A percentile compares a stretch with the other conserved stretches of the same genome.
Evolutionary conservation across 2,888 invertebrate genomes (phyloP).

Genomic region (Magallana nippona): DNA sequence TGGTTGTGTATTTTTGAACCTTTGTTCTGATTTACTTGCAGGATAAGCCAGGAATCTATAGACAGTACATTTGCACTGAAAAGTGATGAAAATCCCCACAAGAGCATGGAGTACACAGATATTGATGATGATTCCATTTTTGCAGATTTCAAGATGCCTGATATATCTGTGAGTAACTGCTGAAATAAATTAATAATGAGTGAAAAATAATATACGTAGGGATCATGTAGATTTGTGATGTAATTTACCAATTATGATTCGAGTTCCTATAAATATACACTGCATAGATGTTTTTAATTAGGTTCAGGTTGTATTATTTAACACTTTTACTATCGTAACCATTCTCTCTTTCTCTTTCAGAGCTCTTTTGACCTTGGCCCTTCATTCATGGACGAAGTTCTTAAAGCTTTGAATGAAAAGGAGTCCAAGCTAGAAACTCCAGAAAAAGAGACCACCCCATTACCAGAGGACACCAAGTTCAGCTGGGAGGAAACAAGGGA

Average conservation of each 20-base stretch:
- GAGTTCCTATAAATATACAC: not conserved
- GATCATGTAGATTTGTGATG: too few relatives aligned
- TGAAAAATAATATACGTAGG: too few relatives aligned
- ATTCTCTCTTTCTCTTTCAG: constrained; percentile 54
- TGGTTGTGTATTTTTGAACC: too few relatives aligned
- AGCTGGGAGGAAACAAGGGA: constrained; percentile 46
- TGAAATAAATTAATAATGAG: not conserved
- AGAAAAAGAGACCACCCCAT: constrained; percentile 46
- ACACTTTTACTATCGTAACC: not conserved
- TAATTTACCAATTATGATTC: too few relatives aligned
- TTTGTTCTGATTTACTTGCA: constrained; percentile 41
- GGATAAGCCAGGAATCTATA: constrained; percentile 74
- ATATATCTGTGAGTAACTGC: constrained; percentile 70
- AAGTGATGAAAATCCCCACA: constrained; percentile 56
- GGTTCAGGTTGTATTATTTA: too few relatives aligned
- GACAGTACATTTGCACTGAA: constrained; percentile 62
- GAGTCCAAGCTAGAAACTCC: constrained; percentile 63
- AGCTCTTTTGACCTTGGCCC: constrained; percentile 84
- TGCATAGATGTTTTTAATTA: too few relatives aligned
- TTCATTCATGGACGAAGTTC: constrained; percentile 93
- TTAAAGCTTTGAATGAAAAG: constrained; percentile 83
- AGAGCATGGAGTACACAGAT: constrained; percentile 67
- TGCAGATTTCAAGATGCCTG: constrained; percentile 77
- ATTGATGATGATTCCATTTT: constrained; percentile 73
- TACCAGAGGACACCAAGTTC: constrained; percentile 49